Percentiles rank a stretch among this genome's conserved stretches.
Conservation (phyloP, 2,113 vertebrate genomes). For the Pseudorectes ferrugineus region DNA sequence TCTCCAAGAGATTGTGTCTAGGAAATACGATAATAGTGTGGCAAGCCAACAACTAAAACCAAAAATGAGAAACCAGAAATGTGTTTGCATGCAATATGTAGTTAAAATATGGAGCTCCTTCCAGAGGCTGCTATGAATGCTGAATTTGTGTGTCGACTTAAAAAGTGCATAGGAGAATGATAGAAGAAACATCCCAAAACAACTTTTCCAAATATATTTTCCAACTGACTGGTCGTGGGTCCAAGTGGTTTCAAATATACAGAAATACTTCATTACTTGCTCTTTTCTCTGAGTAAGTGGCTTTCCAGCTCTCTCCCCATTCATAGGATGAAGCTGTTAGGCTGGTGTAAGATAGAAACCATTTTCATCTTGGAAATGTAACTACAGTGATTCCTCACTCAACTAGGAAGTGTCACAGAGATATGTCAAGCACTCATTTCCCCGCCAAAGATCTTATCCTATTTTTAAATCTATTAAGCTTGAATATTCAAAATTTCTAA, state of each 20-base stretch:
- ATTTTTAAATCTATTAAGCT: not conserved
- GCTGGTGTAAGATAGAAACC: not conserved
- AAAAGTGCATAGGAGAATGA: not conserved
- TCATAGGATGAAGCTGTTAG: not conserved
- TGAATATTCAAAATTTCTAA: not conserved
- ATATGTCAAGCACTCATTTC: not conserved
- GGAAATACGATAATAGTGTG: not conserved
- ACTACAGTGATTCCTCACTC: not conserved
- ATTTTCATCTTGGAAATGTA: not conserved
- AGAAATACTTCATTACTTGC: not conserved
- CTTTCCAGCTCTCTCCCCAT: not conserved
- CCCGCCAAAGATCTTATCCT: not conserved
- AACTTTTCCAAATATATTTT: not conserved
- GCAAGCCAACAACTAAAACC: not conserved
- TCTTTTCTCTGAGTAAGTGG: not conserved
- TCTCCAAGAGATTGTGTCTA: not conserved
- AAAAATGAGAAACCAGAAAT: not conserved
- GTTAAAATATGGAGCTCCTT: not conserved
- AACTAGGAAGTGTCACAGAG: not conserved
- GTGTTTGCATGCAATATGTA: not conserved
- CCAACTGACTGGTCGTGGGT: not conserved
- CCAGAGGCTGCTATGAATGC: not conserved
- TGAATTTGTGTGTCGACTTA: not conserved
- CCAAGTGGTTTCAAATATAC: not conserved
- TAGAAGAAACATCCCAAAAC: not conserved